Evolutionary conservation across 2,888 invertebrate genomes (phyloP).

Genomic region (Graphium colonna): DNA sequence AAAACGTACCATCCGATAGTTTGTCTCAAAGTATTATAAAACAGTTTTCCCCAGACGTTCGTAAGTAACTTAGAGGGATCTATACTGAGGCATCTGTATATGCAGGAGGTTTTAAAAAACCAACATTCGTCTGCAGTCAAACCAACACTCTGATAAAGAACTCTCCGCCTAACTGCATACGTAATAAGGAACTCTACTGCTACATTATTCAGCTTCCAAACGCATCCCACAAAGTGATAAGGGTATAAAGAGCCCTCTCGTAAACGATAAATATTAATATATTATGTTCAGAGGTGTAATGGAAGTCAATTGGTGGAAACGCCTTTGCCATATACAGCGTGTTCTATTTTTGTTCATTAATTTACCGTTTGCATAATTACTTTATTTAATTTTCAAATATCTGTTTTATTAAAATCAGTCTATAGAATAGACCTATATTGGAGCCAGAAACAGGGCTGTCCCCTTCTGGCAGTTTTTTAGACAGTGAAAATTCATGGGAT

Average conservation of each 20-base stretch:
- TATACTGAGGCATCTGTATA: slow-evolving; percentile 10
- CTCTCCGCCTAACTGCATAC: background rate
- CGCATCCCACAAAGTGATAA: slow-evolving; percentile 2
- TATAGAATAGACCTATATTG: no score
- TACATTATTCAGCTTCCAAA: background rate
- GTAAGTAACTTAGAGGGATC: slow-evolving; percentile 17
- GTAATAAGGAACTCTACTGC: background rate
- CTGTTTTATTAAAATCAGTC: no score
- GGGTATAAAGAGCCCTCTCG: slow-evolving; percentile 29
- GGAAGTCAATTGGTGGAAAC: slow-evolving; percentile 37
- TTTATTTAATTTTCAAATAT: no score
- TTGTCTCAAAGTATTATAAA: slow-evolving; percentile 13
- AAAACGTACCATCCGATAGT: background rate
- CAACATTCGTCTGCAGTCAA: slow-evolving; percentile 14
- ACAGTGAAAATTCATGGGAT: no score
- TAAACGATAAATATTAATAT: slow-evolving; percentile 47
- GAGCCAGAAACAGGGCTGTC: no score
- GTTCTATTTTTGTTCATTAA: slow-evolving; percentile 21
- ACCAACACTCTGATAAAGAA: slow-evolving; percentile 12
- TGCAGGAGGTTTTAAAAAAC: slow-evolving; percentile 19
- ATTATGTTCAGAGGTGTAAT: slow-evolving; percentile 38
- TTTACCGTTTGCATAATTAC: background rate
- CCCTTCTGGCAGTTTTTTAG: no score
- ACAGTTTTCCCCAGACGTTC: slow-evolving; percentile 14
- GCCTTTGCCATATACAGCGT: slow-evolving; percentile 32